phyloP scores from a whole-genome alignment of 1,140 invertebrate species.

The Caligus rogercresseyi region DNA sequence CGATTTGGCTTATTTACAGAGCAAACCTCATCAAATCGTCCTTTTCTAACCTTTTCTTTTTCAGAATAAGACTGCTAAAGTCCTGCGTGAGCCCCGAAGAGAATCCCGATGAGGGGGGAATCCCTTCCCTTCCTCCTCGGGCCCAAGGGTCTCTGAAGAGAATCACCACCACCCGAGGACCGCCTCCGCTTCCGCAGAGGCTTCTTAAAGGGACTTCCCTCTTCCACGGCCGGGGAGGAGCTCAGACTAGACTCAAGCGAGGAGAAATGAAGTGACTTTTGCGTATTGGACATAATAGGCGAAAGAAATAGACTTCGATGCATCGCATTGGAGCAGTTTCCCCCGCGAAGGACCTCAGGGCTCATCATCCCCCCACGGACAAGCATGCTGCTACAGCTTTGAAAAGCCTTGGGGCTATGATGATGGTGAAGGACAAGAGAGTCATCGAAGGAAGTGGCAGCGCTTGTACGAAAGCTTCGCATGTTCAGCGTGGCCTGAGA shows the following conservation, averaged over 20 bases:
- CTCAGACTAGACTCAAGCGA: not conserved
- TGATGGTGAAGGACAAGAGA: not conserved
- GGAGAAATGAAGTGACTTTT: not conserved
- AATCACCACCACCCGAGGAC: no score
- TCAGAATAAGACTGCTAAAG: not conserved
- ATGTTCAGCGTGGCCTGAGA: not conserved
- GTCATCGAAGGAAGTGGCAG: not conserved
- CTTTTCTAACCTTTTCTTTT: not conserved
- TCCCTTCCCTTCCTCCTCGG: no score
- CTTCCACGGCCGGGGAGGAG: not conserved
- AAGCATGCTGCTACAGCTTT: no score
- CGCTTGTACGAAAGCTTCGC: not conserved
- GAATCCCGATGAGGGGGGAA: no score
- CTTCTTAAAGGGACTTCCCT: not conserved
- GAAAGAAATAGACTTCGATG: not conserved
- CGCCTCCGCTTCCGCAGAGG: not conserved
- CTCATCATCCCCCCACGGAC: no score
- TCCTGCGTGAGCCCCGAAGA: not conserved
- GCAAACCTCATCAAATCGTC: no score
- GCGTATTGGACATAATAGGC: not conserved
- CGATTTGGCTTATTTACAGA: no score
- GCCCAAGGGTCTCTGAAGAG: no score
- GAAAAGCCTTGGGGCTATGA: not conserved
- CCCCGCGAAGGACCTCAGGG: not conserved
- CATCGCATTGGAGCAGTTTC: not conserved